Evolutionary conservation across 2,888 invertebrate genomes (phyloP).

Genomic region (Azorinus chamasolen): DNA sequence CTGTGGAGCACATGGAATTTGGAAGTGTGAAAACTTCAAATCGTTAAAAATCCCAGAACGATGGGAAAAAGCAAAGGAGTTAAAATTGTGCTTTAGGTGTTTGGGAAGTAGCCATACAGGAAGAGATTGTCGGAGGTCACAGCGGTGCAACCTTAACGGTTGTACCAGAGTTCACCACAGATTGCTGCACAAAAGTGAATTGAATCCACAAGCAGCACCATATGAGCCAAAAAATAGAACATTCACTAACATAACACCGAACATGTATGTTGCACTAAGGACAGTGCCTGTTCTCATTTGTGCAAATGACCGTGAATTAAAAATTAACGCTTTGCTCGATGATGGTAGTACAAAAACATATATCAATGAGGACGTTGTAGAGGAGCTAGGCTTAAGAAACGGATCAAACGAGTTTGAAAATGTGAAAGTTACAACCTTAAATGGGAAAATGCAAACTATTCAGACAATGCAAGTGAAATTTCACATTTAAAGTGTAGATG

Average conservation of each 20-base stretch:
- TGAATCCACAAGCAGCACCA: neutral
- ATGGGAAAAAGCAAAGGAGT: conserved; percentile 27
- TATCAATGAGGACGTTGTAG: conserved; percentile 43
- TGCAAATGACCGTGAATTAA: conserved; percentile 10
- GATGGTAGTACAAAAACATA: conserved; percentile 64
- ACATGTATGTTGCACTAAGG: conserved; percentile 26
- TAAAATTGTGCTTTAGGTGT: conserved; percentile 20
- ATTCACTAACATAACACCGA: neutral
- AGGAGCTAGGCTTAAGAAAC: conserved; percentile 11
- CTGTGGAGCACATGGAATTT: conserved; percentile 11
- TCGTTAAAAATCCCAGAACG: neutral
- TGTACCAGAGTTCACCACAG: conserved; percentile 20
- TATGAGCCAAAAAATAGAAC: conserved; percentile 4
- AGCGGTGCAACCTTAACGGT: conserved; percentile 11
- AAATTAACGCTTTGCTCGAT: conserved; percentile 55
- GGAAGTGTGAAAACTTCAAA: conserved; percentile 10
- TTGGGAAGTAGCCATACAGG: conserved; percentile 17
- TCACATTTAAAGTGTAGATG: conserved; percentile 27
- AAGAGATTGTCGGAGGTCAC: neutral
- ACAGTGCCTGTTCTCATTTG: conserved; percentile 51
- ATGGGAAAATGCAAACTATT: conserved; percentile 28
- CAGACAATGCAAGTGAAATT: conserved; percentile 31
- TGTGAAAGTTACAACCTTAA: conserved; percentile 34
- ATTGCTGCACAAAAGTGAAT: conserved; percentile 13
- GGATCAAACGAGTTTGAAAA: conserved; percentile 3